Percentiles rank a stretch among this genome's conserved stretches.
These are phyloP conservation scores for Drosophila neocordata DNA, from an alignment of 1,140 invertebrate genomes.

Conservation along the genomic window DNA sequence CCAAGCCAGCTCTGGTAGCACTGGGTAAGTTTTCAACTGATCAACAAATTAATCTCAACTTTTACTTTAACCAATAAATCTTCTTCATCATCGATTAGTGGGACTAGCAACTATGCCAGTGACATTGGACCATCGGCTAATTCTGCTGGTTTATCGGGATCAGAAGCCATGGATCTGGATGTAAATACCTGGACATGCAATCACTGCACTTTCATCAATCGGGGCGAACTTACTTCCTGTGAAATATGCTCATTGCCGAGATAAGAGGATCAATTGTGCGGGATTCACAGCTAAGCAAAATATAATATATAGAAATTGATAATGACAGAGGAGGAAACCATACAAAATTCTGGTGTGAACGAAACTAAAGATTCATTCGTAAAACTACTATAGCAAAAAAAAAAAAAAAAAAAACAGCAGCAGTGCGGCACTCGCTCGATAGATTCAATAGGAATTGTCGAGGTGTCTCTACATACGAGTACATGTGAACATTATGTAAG, in stretches of 20 bases:
- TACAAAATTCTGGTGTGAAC: slow-evolving; percentile 68
- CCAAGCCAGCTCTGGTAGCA: slow-evolving; percentile 78
- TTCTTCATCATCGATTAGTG: slow-evolving; percentile 29
- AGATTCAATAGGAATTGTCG: slow-evolving; percentile 32
- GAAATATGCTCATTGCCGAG: slow-evolving; percentile 96
- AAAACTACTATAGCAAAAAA: slow-evolving; percentile 37
- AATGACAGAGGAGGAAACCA: slow-evolving; percentile 29
- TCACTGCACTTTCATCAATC: slow-evolving; percentile 97
- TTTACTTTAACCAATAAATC: background rate
- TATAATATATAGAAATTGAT: background rate
- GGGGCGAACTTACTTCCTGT: slow-evolving; percentile 88
- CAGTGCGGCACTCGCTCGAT: slow-evolving; percentile 20
- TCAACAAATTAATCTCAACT: background rate
- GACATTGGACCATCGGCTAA: slow-evolving; percentile 37
- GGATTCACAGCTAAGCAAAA: slow-evolving; percentile 11
- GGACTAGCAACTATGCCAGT: slow-evolving; percentile 70
- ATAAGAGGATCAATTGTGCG: slow-evolving; percentile 53
- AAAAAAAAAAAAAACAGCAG: slow-evolving; percentile 28
- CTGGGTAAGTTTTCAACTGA: slow-evolving; percentile 53
- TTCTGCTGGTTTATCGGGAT: slow-evolving; percentile 43
- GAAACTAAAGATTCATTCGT: slow-evolving; percentile 77
- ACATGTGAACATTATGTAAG: slow-evolving; percentile 64
- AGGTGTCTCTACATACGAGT: slow-evolving; percentile 54
- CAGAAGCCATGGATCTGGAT: slow-evolving; percentile 69
- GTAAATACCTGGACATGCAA: slow-evolving; percentile 92